phyloP scores from a whole-genome alignment of 2,888 invertebrate genomes.

The Rotaria magnacalcarata region DNA sequence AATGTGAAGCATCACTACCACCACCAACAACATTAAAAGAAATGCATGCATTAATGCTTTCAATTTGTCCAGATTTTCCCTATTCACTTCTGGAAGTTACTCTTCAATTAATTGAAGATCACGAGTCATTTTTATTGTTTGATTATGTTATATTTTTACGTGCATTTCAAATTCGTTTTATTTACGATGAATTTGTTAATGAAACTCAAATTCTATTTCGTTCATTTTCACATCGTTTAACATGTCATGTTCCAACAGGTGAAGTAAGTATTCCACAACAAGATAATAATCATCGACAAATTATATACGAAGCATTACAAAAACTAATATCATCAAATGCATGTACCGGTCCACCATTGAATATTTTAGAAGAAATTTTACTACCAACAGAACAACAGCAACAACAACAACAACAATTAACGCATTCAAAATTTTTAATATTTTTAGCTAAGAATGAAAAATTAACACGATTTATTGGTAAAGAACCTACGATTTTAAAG shows the following conservation, averaged over 20 bases:
- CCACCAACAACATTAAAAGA: not conserved
- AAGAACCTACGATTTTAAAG: not conserved
- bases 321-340: not conserved
- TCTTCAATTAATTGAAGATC: not conserved
- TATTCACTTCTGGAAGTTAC: not conserved
- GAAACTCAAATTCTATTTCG: slow-evolving; percentile 11
- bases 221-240: slow-evolving; percentile 20
- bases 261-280: not conserved
- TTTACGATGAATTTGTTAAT: not conserved
- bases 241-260: slow-evolving; percentile 15
- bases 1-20: not conserved
- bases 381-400: not conserved
- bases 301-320: not conserved
- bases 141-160: not conserved
- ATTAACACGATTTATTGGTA: not conserved
- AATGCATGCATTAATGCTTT: not conserved
- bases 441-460: slow-evolving; percentile 18
- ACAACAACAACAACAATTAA: not conserved
- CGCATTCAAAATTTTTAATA: not conserved
- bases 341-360: not conserved
- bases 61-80: slow-evolving; percentile 16
- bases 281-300: not conserved
- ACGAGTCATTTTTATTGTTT: not conserved
- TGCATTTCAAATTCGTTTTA: not conserved
- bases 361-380: slow-evolving; percentile 6